Conservation (phyloP, 2,797 vertebrate genomes). For the Mormyrops boulengeri region DNA sequence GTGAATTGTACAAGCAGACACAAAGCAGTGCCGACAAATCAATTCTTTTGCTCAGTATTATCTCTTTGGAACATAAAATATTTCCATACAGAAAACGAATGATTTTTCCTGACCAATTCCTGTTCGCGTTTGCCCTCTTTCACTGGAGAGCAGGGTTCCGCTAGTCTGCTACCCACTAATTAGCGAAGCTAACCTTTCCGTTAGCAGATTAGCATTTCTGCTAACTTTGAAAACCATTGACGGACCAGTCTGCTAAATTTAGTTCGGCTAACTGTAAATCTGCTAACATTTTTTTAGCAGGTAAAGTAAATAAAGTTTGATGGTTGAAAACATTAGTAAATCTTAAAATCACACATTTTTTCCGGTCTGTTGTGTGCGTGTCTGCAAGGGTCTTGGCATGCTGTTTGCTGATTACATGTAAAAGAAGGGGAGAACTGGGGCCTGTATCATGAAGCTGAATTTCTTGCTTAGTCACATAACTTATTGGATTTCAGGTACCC, state of each 20-base stretch:
- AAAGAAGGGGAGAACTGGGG: neutral
- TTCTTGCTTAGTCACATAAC: neutral
- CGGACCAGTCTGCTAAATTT: neutral
- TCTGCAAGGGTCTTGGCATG: neutral
- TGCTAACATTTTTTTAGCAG: neutral
- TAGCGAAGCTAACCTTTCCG: neutral
- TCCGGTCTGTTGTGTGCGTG: neutral
- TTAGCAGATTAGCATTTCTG: neutral
- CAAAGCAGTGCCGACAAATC: neutral
- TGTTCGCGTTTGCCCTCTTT: neutral
- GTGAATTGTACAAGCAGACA: neutral
- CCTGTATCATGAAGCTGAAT: neutral
- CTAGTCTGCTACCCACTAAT: neutral
- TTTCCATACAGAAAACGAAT: neutral
- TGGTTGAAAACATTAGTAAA: neutral
- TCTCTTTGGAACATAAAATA: neutral
- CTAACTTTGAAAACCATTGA: neutral
- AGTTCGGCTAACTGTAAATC: neutral
- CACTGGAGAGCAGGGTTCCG: neutral
- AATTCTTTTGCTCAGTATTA: neutral
- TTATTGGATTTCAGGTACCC: neutral
- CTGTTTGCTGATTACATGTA: neutral
- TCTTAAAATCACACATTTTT: neutral
- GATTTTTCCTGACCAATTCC: neutral
- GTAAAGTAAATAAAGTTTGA: neutral